A percentile compares a stretch with the other conserved stretches of the same genome.
phyloP scores from a whole-genome alignment of 2,888 invertebrate species.

The Nasonovia ribisnigri region DNA sequence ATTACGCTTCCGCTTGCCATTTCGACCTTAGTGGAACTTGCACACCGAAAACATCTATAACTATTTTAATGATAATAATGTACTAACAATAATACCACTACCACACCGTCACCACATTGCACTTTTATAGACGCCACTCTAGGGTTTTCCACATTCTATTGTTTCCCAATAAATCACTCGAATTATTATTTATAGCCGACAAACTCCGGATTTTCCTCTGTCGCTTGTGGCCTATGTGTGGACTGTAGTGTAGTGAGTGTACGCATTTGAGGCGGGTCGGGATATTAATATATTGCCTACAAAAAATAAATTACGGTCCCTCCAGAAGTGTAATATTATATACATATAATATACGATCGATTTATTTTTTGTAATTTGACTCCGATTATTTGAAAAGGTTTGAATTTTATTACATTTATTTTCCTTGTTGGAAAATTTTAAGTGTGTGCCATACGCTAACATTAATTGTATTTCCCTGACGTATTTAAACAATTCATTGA shows the following conservation, averaged over 20 bases:
- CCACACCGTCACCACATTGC: neutral
- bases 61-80: neutral
- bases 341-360: neutral
- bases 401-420: neutral
- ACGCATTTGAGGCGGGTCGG: neutral
- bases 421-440: too few species aligned
- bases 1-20: neutral
- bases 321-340: neutral
- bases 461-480: neutral
- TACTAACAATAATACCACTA: neutral
- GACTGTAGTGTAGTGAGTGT: neutral
- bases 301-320: neutral
- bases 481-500: neutral
- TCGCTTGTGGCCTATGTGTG: neutral
- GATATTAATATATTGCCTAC: neutral
- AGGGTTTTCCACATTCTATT: neutral
- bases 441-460: too few species aligned
- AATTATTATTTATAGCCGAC: constrained; percentile 4
- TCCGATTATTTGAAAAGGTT: neutral
- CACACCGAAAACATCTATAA: neutral
- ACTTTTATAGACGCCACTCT: neutral
- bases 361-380: neutral
- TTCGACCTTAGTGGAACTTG: neutral
- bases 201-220: neutral
- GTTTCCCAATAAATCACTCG: neutral